A percentile compares a stretch with the other conserved stretches of the same genome.
Conservation (phyloP, 2,797 vertebrate species). For the Coracias cyanogaster region DNA sequence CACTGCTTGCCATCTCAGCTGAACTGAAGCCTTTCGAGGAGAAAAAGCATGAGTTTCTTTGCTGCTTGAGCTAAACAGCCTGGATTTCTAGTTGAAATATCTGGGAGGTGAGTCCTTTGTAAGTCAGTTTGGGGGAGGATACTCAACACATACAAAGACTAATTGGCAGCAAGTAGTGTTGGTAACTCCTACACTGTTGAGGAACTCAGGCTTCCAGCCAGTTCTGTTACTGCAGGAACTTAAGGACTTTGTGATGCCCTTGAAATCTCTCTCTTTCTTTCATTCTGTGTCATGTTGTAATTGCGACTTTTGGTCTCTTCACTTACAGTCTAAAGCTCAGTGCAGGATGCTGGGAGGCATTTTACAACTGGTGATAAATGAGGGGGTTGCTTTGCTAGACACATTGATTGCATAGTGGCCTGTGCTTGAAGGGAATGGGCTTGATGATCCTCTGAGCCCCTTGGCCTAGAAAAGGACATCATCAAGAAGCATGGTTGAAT, state of each 20-base stretch:
- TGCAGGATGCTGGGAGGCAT: background rate
- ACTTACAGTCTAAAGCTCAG: background rate
- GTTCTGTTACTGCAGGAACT: conserved; percentile 2
- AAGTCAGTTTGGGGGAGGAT: conserved; percentile 35
- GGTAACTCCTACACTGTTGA: conserved; percentile 35
- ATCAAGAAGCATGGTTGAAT: background rate
- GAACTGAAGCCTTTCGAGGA: background rate
- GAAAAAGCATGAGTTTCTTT: background rate
- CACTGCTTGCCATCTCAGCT: background rate
- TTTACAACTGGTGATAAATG: background rate
- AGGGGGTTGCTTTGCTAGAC: background rate
- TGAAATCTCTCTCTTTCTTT: background rate
- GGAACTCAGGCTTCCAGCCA: conserved; percentile 34
- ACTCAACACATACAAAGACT: conserved; percentile 37
- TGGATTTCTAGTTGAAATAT: conserved; percentile 27
- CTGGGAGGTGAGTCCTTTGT: conserved; percentile 21
- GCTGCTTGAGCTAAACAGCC: background rate
- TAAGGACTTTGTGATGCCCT: conserved; percentile 31
- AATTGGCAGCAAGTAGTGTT: conserved; percentile 43
- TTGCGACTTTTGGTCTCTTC: background rate
- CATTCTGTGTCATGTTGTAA: background rate
- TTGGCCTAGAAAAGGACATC: background rate
- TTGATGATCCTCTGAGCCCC: background rate
- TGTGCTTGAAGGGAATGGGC: background rate
- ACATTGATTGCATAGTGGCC: background rate